Base-by-base conservation (phyloP, 2,888 invertebrate genomes). In the Campoplex nolae region DNA sequence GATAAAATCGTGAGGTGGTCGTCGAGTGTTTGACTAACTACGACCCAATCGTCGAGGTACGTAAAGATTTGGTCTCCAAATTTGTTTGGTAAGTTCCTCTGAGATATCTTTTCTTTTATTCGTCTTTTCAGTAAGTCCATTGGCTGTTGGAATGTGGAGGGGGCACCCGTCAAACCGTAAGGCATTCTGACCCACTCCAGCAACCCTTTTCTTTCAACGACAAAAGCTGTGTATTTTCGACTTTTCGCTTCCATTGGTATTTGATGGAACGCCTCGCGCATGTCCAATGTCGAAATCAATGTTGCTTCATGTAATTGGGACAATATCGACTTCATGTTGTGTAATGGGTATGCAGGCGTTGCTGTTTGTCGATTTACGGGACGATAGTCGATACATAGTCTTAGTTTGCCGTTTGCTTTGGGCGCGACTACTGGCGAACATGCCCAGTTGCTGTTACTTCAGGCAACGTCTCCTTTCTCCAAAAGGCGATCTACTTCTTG, bases 111-210 rank as follows among this genome's bases (percentile, higher is more conserved):
- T 13, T 84, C 81, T 56, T 82, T 71, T 0, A 84, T 2, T 54
- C 62, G 8, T 18, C 76, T 32, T 71, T 87, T 85, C 1, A 88
- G 38, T 28, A 62, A 76, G 18, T 88, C 86, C 83, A 86, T 88
- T 0, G 86, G 18, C 9, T 81, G 28, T 65, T 87, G 88, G 0
- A 23, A 23, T 23, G 23, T 23, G 23, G 23, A 23, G 23, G 23
- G 23, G 23, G 23, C 23, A 23, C 23, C 23, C 23, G 23, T 23
- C 23, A 23, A 23, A 23, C 23, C 23, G 23, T 23, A 23, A 23
- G 23, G 87, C 88, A 88, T 88, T 51, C 88, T 45, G 0, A 79
- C 28, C 83, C 85, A 88, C 54, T 86, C 86, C n/a, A 81, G 78
- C 32, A 80, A 54, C 3, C 85, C 85, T 38, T 76, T 56, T 38